Percentiles rank a stretch among this genome's conserved stretches.
Evolutionary conservation across 1,140 invertebrate species (phyloP).

Genomic region (Copidosoma floridanum): DNA sequence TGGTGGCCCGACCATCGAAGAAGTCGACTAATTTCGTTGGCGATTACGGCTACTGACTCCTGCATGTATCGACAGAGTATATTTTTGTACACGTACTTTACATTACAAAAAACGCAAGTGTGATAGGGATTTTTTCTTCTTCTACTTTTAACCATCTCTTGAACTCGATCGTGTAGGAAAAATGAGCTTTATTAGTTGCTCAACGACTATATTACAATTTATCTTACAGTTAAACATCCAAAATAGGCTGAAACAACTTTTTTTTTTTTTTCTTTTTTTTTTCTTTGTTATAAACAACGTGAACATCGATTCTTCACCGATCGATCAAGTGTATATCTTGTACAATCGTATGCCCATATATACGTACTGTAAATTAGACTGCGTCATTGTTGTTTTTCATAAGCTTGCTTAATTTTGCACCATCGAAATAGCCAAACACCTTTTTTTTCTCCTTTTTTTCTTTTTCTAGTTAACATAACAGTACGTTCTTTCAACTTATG

Average conservation of each 20-base stretch:
- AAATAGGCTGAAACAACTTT: constrained; percentile 51
- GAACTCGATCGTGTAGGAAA: constrained; percentile 37
- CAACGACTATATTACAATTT: constrained; percentile 55
- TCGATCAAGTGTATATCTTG: constrained; percentile 1
- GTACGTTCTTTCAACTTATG: not conserved
- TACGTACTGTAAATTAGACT: no score
- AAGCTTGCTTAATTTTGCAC: no score
- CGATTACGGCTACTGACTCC: not conserved
- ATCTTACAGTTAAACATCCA: constrained; percentile 54
- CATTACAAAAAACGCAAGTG: no score
- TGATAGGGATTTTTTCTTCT: no score
- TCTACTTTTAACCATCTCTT: no score
- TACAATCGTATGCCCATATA: no score
- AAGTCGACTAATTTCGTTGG: constrained; percentile 63
- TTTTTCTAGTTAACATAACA: not conserved
- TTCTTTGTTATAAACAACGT: constrained; percentile 46
- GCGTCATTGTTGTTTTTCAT: no score
- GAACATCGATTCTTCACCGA: constrained; percentile 23
- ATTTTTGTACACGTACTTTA: no score
- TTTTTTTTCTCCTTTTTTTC: not conserved
- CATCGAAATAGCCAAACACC: no score
- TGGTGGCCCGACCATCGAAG: constrained; percentile 66
- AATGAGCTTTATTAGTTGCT: constrained; percentile 54
- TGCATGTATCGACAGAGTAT: not conserved
- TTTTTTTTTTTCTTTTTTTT: constrained; percentile 45